Base-by-base conservation (phyloP, 2,797 vertebrate genomes). In the Vireo griseus region DNA sequence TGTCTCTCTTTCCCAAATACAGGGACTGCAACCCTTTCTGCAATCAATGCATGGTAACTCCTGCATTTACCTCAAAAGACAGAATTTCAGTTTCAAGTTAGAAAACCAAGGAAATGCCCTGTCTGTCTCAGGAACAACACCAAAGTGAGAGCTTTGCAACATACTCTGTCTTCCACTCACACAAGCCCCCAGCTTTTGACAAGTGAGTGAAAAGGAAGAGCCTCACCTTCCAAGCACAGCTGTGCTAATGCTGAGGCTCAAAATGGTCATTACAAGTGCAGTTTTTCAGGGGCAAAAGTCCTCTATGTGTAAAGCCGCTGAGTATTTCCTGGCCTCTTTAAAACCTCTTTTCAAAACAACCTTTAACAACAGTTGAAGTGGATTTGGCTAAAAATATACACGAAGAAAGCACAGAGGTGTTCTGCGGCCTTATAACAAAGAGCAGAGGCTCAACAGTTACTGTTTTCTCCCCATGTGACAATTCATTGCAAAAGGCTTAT, bases 391-490 rank as follows among this genome's bases (percentile, higher is more conserved):
- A 88, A 94, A 83, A 78, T 26, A 69, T 63, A 55, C 17, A 24
- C 16, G 17, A 72, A 76, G 51, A 72, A 81, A 86, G 59, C 25
- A 62, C 0, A 0, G 11, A 65, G 31, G 40, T 81, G 39, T 75
- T 75, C 73, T 72, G 63, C 21, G 62, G 28, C 45, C 55, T 57
- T n/a, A 7, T 20, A 71, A 11, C 5, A 22, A 90, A 71, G 29
- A n/a, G 63, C 4, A 2, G 45, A 88, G 16, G 37, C 66, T 93
- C 74, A 71, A 85, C 33, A 76, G 33, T 31, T 37, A 54, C 29
- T 26, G 19, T 66, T 29, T 11, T 47, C 28, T 73, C 29, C 37
- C 18, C 0, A 0, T 3, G 0, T 9, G 57, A 59, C 68, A 90
- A 82, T 48, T 76, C 72, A 54, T 48, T 71, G 55, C 33, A n/a